Evolutionary conservation across 2,888 invertebrate genomes (phyloP).

Genomic region (Chloroclystis v-ata): DNA sequence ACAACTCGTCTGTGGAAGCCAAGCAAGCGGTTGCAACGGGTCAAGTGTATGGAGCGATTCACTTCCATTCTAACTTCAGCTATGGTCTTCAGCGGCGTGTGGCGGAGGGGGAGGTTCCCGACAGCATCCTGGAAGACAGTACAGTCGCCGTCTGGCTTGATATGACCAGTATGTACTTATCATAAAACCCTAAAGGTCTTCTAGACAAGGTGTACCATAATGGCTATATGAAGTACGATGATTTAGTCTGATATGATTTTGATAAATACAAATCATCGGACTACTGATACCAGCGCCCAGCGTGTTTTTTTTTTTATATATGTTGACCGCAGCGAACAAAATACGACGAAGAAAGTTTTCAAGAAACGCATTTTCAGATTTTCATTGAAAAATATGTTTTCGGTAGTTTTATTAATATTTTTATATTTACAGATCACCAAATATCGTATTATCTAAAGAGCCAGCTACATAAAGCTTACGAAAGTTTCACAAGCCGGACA

Average conservation of each 20-base stretch:
- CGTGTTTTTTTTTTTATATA: too few relatives aligned
- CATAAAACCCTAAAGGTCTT: too few relatives aligned
- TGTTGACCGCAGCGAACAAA: too few relatives aligned
- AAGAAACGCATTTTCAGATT: too few relatives aligned
- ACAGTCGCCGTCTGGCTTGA: slow-evolving; percentile 85
- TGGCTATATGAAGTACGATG: too few relatives aligned
- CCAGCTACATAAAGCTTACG: slow-evolving; percentile 82
- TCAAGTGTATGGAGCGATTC: slow-evolving; percentile 73
- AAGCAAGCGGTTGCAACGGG: slow-evolving; percentile 47
- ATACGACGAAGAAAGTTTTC: too few relatives aligned
- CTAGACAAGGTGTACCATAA: too few relatives aligned
- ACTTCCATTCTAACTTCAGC: slow-evolving; percentile 86
- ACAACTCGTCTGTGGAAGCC: slow-evolving; percentile 52
- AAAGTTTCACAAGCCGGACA: slow-evolving; percentile 80
- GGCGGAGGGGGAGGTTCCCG: slow-evolving; percentile 77
- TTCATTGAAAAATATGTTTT: too few relatives aligned
- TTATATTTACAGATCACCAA: slow-evolving; percentile 91
- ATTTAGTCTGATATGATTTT: too few relatives aligned
- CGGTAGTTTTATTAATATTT: too few relatives aligned
- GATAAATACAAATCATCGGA: too few relatives aligned
- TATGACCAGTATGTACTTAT: slow-evolving; percentile 82
- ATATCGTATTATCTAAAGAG: slow-evolving; percentile 85
- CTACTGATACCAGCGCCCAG: too few relatives aligned
- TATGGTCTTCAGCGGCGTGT: slow-evolving; percentile 77
- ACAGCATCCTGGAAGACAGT: slow-evolving; percentile 76